phyloP scores from a whole-genome alignment of 2,888 invertebrate species.

The Theretra japonica region DNA sequence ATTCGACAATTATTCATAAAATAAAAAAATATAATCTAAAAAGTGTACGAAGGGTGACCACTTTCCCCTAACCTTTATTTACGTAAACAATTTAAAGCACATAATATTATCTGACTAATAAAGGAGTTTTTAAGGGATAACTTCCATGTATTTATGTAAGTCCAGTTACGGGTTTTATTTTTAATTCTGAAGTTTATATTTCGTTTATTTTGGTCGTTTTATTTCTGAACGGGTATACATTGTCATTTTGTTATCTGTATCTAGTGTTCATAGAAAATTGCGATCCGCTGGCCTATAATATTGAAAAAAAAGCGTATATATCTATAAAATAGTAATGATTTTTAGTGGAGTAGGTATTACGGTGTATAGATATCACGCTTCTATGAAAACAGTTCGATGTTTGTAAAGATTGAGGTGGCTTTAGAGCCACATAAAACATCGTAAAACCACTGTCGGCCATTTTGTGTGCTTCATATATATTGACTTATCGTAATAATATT shows the following conservation, averaged over 20 bases:
- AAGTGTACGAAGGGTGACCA: no score
- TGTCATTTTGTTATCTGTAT: constrained; percentile 10
- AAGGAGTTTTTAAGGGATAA: background rate
- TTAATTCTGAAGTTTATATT: background rate
- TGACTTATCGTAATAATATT: background rate
- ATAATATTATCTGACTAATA: background rate
- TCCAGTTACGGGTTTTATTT: background rate
- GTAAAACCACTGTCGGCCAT: background rate
- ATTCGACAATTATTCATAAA: no score
- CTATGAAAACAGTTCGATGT: background rate
- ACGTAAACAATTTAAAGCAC: no score
- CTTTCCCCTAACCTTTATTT: no score
- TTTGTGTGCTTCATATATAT: constrained; percentile 8
- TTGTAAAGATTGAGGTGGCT: constrained; percentile 12
- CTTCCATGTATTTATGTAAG: background rate
- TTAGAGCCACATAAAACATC: background rate
- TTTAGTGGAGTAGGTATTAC: background rate
- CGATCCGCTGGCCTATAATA: background rate
- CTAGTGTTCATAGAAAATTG: background rate
- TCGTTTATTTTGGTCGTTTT: background rate
- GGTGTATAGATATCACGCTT: background rate
- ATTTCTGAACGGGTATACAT: constrained; percentile 8
- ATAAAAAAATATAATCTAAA: no score
- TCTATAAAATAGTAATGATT: background rate
- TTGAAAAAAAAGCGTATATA: background rate